Percentiles rank a stretch among this genome's conserved stretches.
These are phyloP conservation scores for Drosophila mauritiana DNA, from an alignment of 1,140 invertebrate species.

Conservation along the genomic window DNA sequence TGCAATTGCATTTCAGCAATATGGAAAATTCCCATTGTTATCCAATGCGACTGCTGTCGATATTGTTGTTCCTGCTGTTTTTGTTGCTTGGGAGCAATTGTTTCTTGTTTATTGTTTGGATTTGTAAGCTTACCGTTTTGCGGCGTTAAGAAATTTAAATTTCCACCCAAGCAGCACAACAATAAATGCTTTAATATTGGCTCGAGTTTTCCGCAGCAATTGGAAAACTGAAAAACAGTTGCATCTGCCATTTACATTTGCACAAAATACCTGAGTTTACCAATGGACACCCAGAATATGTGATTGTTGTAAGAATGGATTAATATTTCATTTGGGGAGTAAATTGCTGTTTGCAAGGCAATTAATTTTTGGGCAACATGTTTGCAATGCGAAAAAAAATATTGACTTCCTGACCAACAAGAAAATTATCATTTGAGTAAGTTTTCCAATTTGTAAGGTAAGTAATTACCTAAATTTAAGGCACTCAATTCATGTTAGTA, in stretches of 20 bases:
- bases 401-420: background rate
- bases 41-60: conserved; percentile 43
- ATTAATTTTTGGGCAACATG: background rate
- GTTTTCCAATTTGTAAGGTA: no score
- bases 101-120: conserved; percentile 76
- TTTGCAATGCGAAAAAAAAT: background rate
- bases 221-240: background rate
- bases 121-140: conserved; percentile 57
- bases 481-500: no score
- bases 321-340: conserved; percentile 5
- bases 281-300: background rate
- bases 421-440: background rate
- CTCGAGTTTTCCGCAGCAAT: background rate
- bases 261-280: conserved; percentile 1
- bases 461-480: background rate
- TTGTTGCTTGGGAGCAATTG: conserved; percentile 47
- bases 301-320: conserved; percentile 4
- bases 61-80: conserved; percentile 41
- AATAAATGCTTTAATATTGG: conserved; percentile 34
- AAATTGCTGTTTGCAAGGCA: conserved; percentile 4
- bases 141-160: conserved; percentile 35
- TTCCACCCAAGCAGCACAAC: background rate
- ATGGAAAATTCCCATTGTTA: conserved; percentile 68
- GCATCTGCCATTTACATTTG: conserved; percentile 11
- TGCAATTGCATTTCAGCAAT: conserved; percentile 68